Conservation (phyloP, 2,797 vertebrate species). For the Catharus ustulatus region DNA sequence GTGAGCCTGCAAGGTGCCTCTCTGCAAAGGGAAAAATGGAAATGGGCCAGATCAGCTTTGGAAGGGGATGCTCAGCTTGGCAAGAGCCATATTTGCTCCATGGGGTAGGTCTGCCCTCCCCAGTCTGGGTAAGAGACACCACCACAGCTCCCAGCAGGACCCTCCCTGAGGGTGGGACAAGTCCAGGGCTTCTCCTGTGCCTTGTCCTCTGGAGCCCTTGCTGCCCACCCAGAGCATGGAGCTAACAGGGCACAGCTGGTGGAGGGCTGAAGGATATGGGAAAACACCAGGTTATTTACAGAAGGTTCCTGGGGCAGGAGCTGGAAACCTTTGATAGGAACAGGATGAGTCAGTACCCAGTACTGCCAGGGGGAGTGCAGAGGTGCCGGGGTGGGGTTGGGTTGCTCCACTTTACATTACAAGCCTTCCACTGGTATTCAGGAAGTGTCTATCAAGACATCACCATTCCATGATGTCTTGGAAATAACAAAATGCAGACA, state of each 20-base stretch:
- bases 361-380: fast-evolving
- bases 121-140: background rate
- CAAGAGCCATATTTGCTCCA: background rate
- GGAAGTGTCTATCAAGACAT: background rate
- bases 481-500: background rate
- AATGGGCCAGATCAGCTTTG: fast-evolving
- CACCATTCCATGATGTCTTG: background rate
- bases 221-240: background rate
- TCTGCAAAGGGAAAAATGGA: background rate
- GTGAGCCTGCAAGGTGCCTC: background rate
- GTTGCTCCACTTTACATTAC: background rate
- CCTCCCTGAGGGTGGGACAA: background rate
- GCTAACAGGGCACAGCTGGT: fast-evolving
- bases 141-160: background rate
- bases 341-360: background rate
- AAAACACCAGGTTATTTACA: background rate
- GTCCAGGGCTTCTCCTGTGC: background rate
- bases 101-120: background rate
- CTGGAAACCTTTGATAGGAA: background rate
- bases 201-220: background rate
- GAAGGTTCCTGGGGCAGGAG: background rate
- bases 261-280: background rate
- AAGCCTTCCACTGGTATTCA: background rate
- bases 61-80: background rate
- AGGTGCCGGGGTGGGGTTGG: background rate